phyloP scores from a whole-genome alignment of 2,797 vertebrate genomes.

The Tapera naevia region DNA sequence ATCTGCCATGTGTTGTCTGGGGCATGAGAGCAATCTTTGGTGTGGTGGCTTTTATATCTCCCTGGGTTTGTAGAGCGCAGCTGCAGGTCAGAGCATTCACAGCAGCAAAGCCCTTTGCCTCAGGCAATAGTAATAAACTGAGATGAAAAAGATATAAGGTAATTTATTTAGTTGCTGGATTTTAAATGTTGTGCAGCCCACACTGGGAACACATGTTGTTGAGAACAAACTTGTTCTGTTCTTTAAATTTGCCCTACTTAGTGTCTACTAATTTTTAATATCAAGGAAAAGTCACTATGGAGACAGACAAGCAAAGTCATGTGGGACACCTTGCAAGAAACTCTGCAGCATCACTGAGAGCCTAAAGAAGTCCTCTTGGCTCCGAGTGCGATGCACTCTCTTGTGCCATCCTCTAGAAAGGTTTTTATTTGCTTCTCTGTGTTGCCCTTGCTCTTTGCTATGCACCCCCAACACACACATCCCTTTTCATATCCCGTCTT shows the following conservation, averaged over 20 bases:
- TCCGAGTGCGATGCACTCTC: accelerated
- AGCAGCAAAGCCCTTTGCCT: not conserved
- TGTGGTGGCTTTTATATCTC: conserved; percentile 7
- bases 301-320: not conserved
- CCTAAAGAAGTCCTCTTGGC: not conserved
- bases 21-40: not conserved
- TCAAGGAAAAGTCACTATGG: not conserved
- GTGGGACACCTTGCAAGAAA: not conserved
- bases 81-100: not conserved
- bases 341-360: not conserved
- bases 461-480: not conserved
- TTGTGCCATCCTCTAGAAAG: not conserved
- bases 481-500: not conserved
- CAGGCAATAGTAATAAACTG: not conserved
- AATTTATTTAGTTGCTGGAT: conserved; percentile 1
- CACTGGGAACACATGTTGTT: not conserved
- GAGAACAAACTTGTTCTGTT: not conserved
- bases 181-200: not conserved
- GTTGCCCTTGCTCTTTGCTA: not conserved
- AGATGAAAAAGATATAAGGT: not conserved
- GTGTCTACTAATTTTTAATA: not conserved
- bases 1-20: not conserved
- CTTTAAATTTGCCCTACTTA: not conserved
- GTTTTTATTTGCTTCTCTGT: not conserved
- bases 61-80: not conserved